phyloP scores from a whole-genome alignment of 2,888 invertebrate genomes.

The Periphyllus acericola region DNA sequence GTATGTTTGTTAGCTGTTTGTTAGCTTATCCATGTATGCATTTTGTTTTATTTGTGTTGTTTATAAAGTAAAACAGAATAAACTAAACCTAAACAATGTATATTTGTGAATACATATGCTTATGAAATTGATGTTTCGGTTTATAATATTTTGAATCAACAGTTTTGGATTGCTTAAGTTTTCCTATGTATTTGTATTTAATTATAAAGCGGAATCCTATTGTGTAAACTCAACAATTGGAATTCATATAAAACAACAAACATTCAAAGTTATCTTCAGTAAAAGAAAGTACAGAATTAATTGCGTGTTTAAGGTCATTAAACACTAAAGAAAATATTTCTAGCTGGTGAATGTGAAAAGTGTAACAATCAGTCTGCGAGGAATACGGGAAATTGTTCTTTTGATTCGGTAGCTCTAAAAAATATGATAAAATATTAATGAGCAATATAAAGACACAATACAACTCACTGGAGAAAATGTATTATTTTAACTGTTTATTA shows the following conservation, averaged over 20 bases:
- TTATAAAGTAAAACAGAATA: neutral
- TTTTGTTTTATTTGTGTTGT: neutral
- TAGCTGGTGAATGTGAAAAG: neutral
- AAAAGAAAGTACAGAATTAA: constrained; percentile 2
- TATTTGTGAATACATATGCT: neutral
- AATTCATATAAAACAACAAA: neutral
- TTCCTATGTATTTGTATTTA: constrained; percentile 25
- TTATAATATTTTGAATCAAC: neutral
- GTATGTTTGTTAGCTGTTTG: neutral
- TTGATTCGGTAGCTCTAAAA: neutral
- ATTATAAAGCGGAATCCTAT: constrained; percentile 4
- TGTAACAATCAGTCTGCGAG: neutral
- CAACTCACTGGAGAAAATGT: neutral
- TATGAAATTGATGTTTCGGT: neutral
- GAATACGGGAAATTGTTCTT: neutral
- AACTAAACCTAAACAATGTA: neutral
- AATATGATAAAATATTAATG: neutral
- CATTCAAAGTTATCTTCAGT: neutral
- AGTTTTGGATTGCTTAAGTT: constrained; percentile 20
- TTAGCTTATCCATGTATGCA: neutral
- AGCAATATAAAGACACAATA: neutral
- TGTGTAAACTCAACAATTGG: neutral
- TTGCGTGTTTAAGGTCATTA: neutral
- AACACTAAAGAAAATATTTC: neutral
- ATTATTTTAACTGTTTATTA: neutral